phyloP scores from a whole-genome alignment of 2,888 invertebrate species.

The Erpobdella octoculata region DNA sequence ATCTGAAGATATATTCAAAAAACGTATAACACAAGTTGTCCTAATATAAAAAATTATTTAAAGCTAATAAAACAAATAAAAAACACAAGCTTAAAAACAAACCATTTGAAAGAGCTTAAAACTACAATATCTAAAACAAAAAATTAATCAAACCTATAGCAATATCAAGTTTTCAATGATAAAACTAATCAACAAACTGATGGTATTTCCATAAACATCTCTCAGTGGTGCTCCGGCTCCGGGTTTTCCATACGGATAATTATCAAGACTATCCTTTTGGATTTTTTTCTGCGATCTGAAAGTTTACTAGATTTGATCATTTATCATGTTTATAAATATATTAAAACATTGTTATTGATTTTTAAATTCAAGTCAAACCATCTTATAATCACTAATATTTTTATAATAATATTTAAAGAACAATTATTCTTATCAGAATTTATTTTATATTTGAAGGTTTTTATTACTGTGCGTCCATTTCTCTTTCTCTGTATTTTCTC shows the following conservation, averaged over 20 bases:
- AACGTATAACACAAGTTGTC: too few species aligned
- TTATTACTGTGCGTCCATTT: background rate
- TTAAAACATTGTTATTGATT: background rate
- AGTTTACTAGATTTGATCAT: background rate
- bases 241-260: background rate
- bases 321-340: background rate
- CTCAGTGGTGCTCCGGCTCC: background rate
- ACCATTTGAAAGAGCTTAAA: too few species aligned
- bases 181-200: constrained; percentile 1
- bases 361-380: too few species aligned
- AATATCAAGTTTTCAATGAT: too few species aligned
- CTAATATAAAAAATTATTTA: too few species aligned
- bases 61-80: too few species aligned
- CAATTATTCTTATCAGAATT: background rate
- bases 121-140: too few species aligned
- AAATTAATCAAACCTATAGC: too few species aligned
- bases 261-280: too few species aligned
- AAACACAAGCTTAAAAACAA: too few species aligned
- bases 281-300: background rate
- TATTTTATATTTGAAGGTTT: background rate
- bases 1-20: too few species aligned
- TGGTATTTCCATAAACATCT: constrained; percentile 14
- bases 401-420: background rate
- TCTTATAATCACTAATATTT: background rate
- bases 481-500: background rate